Conservation (phyloP, 2,113 vertebrate species). For the Aphyosemion australe region DNA sequence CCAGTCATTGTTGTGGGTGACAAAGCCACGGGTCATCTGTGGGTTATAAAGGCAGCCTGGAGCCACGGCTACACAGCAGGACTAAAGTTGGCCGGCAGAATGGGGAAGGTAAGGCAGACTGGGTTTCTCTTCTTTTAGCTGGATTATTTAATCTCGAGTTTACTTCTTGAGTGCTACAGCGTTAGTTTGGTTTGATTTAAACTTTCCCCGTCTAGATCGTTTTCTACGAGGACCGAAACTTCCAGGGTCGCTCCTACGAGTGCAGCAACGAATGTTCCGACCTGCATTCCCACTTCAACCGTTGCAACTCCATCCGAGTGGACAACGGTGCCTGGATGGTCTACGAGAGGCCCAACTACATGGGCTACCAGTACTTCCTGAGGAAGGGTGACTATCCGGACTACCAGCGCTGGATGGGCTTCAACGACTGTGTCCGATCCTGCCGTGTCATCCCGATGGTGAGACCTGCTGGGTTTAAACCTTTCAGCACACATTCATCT, state of each 20-base stretch:
- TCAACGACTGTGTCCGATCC: slow-evolving; percentile 75
- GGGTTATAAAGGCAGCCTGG: slow-evolving; percentile 69
- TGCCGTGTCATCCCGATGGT: slow-evolving; percentile 73
- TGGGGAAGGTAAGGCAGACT: slow-evolving; percentile 73
- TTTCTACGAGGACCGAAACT: slow-evolving; percentile 79
- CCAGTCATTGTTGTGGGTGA: slow-evolving; percentile 44
- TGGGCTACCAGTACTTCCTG: slow-evolving; percentile 77
- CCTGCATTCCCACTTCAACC: slow-evolving; percentile 76
- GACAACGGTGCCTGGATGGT: slow-evolving; percentile 77
- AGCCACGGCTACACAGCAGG: slow-evolving; percentile 5
- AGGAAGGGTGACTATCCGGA: slow-evolving; percentile 73
- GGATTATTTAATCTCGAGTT: slow-evolving; percentile 6
- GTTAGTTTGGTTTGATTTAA: no score
- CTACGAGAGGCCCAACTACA: slow-evolving; percentile 73
- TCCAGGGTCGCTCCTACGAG: slow-evolving; percentile 75
- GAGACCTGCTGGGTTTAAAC: background rate
- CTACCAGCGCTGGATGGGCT: slow-evolving; percentile 78
- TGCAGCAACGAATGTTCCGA: slow-evolving; percentile 67
- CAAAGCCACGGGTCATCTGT: slow-evolving; percentile 57
- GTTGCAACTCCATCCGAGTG: slow-evolving; percentile 77
- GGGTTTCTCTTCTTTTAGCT: slow-evolving; percentile 16
- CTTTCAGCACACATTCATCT: rapidly evolving
- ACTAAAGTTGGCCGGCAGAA: slow-evolving; percentile 49
- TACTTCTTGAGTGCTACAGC: no score
- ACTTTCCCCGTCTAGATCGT: slow-evolving; percentile 56